Conservation (phyloP, 2,888 invertebrate genomes). For the Crossocerus cetratus region DNA sequence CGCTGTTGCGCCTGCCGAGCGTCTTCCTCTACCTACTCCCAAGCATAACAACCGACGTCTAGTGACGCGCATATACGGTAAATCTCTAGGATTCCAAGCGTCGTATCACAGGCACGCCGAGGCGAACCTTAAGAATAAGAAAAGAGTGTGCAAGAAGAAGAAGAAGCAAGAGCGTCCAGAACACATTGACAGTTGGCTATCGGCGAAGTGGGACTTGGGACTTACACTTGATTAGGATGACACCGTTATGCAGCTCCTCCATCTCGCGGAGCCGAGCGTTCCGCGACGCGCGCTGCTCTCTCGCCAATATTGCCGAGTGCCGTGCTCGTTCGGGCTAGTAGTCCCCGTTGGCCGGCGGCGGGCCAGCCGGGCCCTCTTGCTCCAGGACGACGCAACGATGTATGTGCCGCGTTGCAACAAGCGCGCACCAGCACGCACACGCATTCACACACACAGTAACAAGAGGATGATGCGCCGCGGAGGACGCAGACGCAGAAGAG, state of each 20-base stretch:
- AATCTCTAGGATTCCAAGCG: too few species aligned
- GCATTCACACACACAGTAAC: background rate
- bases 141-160: too few species aligned
- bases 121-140: too few species aligned
- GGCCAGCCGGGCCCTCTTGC: background rate
- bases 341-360: background rate
- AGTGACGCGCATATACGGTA: too few species aligned
- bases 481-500: background rate
- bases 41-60: background rate
- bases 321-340: constrained; percentile 21
- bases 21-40: background rate
- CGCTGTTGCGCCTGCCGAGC: background rate
- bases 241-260: constrained; percentile 85
- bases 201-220: constrained; percentile 54
- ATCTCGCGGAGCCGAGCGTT: constrained; percentile 73
- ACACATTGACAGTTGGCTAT: background rate
- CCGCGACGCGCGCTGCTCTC: constrained; percentile 31
- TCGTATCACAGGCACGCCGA: too few species aligned
- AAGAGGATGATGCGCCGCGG: background rate
- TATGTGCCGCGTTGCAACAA: background rate
- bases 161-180: too few species aligned
- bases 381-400: background rate
- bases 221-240: constrained; percentile 87
- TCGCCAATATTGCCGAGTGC: constrained; percentile 37
- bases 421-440: constrained; percentile 4